Evolutionary conservation across 2,888 invertebrate species (phyloP).

Genomic region (Esperia sulphurella): DNA sequence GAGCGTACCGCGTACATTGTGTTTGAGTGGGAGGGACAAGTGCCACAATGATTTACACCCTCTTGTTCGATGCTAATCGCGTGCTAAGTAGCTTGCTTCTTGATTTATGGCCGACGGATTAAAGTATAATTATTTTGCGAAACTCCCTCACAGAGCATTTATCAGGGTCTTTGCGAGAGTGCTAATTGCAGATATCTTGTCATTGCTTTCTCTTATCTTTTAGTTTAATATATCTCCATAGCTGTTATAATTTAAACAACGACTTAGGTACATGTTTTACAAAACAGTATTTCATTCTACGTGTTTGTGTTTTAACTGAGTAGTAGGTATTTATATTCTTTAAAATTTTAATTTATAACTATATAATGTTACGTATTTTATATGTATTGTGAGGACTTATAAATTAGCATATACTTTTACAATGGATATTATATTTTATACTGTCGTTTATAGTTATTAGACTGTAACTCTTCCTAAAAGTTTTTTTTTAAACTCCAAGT

Average conservation of each 20-base stretch:
- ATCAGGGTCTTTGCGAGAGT: constrained; percentile 14
- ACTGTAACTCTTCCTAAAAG: too few species aligned
- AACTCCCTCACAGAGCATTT: constrained; percentile 16
- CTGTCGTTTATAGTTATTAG: too few species aligned
- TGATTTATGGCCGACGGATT: constrained; percentile 41
- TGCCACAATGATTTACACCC: constrained; percentile 53
- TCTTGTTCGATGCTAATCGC: constrained; percentile 75
- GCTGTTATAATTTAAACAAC: background rate
- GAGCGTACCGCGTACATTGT: constrained; percentile 1
- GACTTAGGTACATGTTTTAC: background rate
- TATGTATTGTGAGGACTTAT: too few species aligned
- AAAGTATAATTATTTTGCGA: constrained; percentile 44
- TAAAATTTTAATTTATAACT: too few species aligned
- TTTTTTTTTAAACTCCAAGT: background rate
- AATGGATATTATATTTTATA: too few species aligned
- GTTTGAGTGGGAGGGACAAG: constrained; percentile 15
- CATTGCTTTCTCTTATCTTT: constrained; percentile 14
- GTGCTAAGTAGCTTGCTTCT: constrained; percentile 48
- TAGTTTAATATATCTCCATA: constrained; percentile 20
- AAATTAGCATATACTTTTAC: too few species aligned
- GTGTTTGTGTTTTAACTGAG: too few species aligned
- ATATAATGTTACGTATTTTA: too few species aligned
- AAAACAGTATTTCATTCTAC: background rate
- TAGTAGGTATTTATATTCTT: too few species aligned
- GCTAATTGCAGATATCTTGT: constrained; percentile 27